phyloP scores from a whole-genome alignment of 2,113 vertebrate species.

The Perca schrenkii region DNA sequence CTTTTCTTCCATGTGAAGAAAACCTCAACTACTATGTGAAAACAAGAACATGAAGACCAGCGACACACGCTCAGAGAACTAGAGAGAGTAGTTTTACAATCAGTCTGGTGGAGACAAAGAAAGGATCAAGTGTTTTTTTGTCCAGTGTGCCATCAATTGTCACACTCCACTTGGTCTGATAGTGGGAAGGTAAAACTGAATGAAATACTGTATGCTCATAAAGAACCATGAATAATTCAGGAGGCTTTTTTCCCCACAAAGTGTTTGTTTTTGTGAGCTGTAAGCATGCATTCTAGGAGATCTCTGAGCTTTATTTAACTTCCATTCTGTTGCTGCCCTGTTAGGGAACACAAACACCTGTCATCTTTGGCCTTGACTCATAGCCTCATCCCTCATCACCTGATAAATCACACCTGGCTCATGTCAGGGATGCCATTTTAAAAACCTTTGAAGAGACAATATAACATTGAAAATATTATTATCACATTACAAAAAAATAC shows the following conservation, averaged over 20 bases:
- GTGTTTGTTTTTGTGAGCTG: constrained; percentile 35
- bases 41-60: neutral
- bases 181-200: constrained; percentile 53
- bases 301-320: constrained; percentile 33
- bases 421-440: constrained; percentile 20
- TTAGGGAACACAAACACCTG: constrained; percentile 30
- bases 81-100: neutral
- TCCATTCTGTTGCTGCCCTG: neutral
- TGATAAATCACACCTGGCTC: constrained; percentile 35
- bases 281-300: constrained; percentile 26
- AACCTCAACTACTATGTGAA: neutral
- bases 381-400: neutral
- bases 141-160: constrained; percentile 36
- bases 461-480: neutral
- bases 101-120: neutral
- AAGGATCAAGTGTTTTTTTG: constrained; percentile 27
- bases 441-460: neutral
- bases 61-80: neutral
- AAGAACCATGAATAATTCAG: constrained; percentile 60
- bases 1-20: neutral
- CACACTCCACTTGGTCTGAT: constrained; percentile 50
- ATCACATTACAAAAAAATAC: neutral
- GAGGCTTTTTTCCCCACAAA: neutral
- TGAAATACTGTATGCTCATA: constrained; percentile 26
- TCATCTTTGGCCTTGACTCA: constrained; percentile 23